These are phyloP conservation scores for Gymnocypris eckloni DNA, from an alignment of 2,797 vertebrate genomes.

Conservation along the genomic window DNA sequence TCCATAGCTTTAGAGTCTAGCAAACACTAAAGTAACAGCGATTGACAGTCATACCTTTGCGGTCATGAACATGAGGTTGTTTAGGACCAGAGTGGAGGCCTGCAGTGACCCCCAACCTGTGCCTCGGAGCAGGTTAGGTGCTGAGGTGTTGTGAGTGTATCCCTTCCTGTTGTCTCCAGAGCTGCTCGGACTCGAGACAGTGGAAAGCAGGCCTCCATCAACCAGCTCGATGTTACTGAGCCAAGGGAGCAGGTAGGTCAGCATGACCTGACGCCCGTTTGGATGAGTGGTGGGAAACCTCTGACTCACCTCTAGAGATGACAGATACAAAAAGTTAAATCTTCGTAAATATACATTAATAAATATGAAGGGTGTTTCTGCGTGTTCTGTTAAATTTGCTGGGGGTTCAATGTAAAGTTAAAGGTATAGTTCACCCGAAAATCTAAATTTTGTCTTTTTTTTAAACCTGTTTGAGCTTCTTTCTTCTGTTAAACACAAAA, in stretches of 20 bases:
- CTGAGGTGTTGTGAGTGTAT: conserved; percentile 8
- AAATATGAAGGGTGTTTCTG: background rate
- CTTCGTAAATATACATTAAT: background rate
- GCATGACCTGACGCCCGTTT: conserved; percentile 98
- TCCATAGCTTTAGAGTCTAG: background rate
- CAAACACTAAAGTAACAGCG: background rate
- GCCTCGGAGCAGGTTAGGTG: conserved; percentile 79
- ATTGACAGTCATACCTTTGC: conserved; percentile 86
- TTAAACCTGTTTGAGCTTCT: no score
- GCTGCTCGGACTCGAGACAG: conserved; percentile 89
- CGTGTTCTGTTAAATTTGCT: background rate
- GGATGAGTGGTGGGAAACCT: conserved; percentile 94
- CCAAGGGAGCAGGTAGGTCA: conserved; percentile 96
- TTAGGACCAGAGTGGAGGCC: conserved; percentile 94
- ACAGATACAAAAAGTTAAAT: background rate
- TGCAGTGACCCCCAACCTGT: conserved; percentile 97
- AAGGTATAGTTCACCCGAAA: no score
- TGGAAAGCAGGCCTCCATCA: conserved; percentile 91
- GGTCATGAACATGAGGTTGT: conserved; percentile 99
- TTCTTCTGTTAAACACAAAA: no score
- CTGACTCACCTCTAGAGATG: conserved; percentile 89
- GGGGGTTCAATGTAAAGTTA: background rate
- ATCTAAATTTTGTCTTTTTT: no score
- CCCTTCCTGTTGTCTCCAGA: conserved; percentile 82
- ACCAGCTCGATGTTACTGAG: conserved; percentile 96